These are phyloP conservation scores for Morone saxatilis DNA, from an alignment of 2,113 vertebrate species.

Conservation along the genomic window DNA sequence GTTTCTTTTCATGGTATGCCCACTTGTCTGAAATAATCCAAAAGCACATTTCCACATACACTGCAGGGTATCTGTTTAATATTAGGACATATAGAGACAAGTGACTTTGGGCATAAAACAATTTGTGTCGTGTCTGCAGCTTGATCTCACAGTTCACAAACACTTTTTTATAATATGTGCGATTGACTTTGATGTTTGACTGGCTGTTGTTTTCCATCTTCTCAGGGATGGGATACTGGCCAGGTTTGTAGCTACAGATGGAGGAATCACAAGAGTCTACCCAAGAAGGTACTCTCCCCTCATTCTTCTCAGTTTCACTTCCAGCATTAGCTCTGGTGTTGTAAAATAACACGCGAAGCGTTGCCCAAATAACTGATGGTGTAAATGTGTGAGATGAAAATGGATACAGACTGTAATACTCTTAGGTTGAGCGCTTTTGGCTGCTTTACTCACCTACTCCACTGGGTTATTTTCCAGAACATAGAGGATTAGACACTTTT, in stretches of 20 bases:
- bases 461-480: conserved; percentile 56
- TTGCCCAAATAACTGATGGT: conserved; percentile 36
- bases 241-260: conserved; percentile 96
- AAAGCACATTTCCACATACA: conserved; percentile 35
- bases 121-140: conserved; percentile 41
- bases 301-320: conserved; percentile 24
- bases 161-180: conserved; percentile 10
- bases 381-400: conserved; percentile 67
- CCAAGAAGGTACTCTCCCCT: conserved; percentile 90
- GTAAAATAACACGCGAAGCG: not conserved
- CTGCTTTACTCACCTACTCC: conserved; percentile 59
- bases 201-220: conserved; percentile 55
- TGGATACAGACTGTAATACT: conserved; percentile 60
- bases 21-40: conserved; percentile 58
- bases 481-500: conserved; percentile 52
- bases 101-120: conserved; percentile 36
- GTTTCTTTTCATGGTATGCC: conserved; percentile 57
- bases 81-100: conserved; percentile 55
- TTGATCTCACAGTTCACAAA: conserved; percentile 19
- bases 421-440: conserved; percentile 52
- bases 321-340: not conserved
- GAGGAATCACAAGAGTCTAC: conserved; percentile 96
- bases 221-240: conserved; percentile 91
- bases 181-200: conserved; percentile 54
- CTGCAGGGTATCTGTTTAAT: conserved; percentile 59